Evolutionary conservation across 1,140 invertebrate genomes (phyloP), one percentile per base, ranked within the genome.

Genomic region (Oncopodura yosiiana): DNA sequence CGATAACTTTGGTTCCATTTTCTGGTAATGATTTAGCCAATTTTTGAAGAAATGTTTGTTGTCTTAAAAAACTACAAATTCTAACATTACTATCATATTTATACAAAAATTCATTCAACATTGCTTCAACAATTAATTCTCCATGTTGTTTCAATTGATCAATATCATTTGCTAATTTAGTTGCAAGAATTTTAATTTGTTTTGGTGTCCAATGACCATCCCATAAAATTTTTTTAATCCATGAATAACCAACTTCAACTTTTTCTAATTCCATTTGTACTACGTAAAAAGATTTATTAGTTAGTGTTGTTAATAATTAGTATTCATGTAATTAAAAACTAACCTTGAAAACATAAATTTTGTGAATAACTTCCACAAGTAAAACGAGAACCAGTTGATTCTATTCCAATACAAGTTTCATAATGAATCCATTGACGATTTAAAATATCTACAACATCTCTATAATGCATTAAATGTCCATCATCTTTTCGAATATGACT

Each of bases 201-300:
- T 49, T 32, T 3, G 46, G 6, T 8, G 49, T 34, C 45, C 45
- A 55, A 49, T 42, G 21, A 21, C 44, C 49, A 27, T 55, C 49
- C 53, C 53, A 55, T 2, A 55, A 29, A 21, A 55, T 21, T 24
- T 38, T 55, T 21, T 48, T 44, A 6, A 46, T 46, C 53, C 53
- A 55, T n/a, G 41, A 29, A 37, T 49, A 55, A 0, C 53, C 53
- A 12, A 42, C 26, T 36, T 55, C 44, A 4, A 49, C 43, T n/a
- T 49, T 48, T 23, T 14, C 5, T 6, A 55, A 34, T 24, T 49
- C 36, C 37, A 55, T 26, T 32, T 55, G 34, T 26, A 55, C 11
- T 18, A 8, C 37, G 32, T 36, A 14, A n/a, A n/a, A 37, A 6
- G 37, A 19, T 24, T 36, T 24, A 26, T 49, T 26, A 18, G 46